phyloP scores from a whole-genome alignment of 1,140 invertebrate species.

The Dreissena rostriformis region DNA sequence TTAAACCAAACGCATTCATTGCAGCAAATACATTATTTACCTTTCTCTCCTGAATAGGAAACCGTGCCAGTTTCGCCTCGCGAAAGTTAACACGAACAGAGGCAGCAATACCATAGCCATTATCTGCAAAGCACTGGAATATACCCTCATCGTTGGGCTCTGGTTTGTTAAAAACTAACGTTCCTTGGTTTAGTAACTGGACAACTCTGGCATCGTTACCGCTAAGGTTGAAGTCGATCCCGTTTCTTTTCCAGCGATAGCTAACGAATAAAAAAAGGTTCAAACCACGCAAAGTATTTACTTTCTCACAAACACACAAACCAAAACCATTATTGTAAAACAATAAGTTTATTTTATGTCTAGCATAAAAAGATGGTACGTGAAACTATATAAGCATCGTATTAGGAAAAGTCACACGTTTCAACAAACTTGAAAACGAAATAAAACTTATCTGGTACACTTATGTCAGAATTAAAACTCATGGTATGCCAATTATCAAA shows the following conservation, averaged over 20 bases:
- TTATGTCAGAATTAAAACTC: too few species aligned
- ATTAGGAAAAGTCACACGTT: too few species aligned
- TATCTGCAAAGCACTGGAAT: slow-evolving; percentile 98
- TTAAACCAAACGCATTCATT: too few species aligned
- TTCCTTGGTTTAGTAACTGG: slow-evolving; percentile 94
- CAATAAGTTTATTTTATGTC: too few species aligned
- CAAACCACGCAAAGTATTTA: background rate
- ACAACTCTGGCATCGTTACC: slow-evolving; percentile 92
- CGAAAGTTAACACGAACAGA: slow-evolving; percentile 66
- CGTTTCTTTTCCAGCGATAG: slow-evolving; percentile 98
- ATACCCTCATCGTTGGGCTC: slow-evolving; percentile 94
- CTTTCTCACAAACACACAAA: too few species aligned
- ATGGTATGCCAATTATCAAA: too few species aligned
- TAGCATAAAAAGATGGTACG: too few species aligned
- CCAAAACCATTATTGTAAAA: too few species aligned
- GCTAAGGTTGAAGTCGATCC: slow-evolving; percentile 88
- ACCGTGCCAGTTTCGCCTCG: slow-evolving; percentile 63
- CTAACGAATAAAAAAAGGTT: slow-evolving; percentile 82
- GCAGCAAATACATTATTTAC: background rate
- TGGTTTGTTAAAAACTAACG: slow-evolving; percentile 93
- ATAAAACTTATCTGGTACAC: too few species aligned
- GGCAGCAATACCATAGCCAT: slow-evolving; percentile 91
- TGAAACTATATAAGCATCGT: too few species aligned
- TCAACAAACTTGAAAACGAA: too few species aligned
- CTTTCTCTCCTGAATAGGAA: slow-evolving; percentile 36